Conservation (phyloP, 2,113 vertebrate species). For the Aix galericulata region DNA sequence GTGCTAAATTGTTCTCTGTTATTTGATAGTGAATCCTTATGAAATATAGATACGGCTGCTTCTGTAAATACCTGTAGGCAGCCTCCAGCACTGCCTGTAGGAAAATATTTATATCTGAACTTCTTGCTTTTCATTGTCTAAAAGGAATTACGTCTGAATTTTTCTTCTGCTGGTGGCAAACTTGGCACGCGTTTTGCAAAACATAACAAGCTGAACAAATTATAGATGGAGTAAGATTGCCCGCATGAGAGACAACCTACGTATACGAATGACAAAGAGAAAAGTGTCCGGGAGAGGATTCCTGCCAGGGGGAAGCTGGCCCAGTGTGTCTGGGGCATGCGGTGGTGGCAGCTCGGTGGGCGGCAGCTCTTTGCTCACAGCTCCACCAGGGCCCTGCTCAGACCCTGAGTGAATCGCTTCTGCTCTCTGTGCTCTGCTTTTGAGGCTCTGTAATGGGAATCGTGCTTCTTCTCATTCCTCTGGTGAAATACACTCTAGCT, state of each 20-base stretch:
- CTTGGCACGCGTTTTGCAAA: accelerated
- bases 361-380: not conserved
- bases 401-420: accelerated
- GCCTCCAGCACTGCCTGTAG: not conserved
- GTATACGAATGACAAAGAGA: accelerated
- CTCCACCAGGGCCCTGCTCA: accelerated
- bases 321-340: not conserved
- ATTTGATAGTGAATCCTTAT: not conserved
- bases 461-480: not conserved
- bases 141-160: not conserved
- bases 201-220: not conserved
- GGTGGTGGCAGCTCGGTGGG: accelerated
- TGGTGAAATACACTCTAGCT: not conserved
- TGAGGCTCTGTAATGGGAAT: not conserved
- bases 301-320: accelerated
- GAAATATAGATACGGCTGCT: not conserved
- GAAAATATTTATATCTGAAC: not conserved
- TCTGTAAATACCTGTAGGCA: not conserved
- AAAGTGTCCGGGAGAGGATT: not conserved
- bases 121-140: not conserved
- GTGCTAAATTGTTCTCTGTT: not conserved
- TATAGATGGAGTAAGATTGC: not conserved
- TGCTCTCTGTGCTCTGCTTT: not conserved
- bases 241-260: not conserved
- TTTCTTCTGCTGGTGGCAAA: not conserved